Base-by-base conservation (phyloP, 2,797 vertebrate species). In the Poeciliopsis paucimaculata region DNA sequence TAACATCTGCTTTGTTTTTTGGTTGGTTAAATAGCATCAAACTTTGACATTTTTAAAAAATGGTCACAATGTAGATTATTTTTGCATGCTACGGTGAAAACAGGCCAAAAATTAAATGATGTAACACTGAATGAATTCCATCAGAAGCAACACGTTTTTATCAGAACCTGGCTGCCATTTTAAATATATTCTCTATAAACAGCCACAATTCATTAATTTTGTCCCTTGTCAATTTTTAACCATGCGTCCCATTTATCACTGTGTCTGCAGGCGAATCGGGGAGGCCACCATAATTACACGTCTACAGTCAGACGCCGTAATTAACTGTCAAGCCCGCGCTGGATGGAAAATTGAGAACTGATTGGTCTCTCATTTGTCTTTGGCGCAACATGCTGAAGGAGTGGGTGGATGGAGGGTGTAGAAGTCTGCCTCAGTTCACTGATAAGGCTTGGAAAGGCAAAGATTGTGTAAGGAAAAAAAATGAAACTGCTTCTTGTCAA, bases 221-320 rank as follows among this genome's bases (percentile, higher is more conserved):
- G 91, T 87, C 79, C 76, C 72, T 34, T 7, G 66, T 75, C 85
- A 77, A 28, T 82, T 89, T 90, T 89, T 88, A 94, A 93, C 93
- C 90, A 91, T 82, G 86, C 78, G 16, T 88, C 78, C 73, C 85
- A 89, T 94, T 91, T 92, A 93, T 93, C 91, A 90, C 72, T 1
- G 77, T 71, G 86, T 77, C 86, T 87, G 81, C 89, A 88, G 86
- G 87, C 86, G n/a, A 86, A 83, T 86, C 36, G 1, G 41, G 76
- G 79, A 91, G 89, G 83, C 88, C 78, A 60, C 87, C 73, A 78
- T 91, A 92, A 93, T 94, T 93, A 93, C 78, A 84, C 46, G 28
- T 80, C 87, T 81, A 53, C 77, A 86, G 82, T 87, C 85, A 86
- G 78, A 78, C 84, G 36, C 82, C 84, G 83, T 91, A 93, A 94